phyloP scores from a whole-genome alignment of 2,113 vertebrate species.

The Campylomormyrus tamandua region DNA sequence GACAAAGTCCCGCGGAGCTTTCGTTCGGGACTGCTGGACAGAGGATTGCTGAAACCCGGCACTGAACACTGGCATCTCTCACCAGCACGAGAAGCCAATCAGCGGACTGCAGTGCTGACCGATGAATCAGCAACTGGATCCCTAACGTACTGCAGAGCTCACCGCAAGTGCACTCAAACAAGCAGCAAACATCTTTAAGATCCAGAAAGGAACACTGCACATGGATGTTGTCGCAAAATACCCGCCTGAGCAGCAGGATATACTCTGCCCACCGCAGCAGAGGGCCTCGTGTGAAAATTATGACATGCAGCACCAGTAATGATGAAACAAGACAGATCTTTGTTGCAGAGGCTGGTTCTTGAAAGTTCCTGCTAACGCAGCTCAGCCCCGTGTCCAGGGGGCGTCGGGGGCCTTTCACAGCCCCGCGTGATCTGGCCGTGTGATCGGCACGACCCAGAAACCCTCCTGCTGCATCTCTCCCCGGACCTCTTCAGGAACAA shows the following conservation, averaged over 20 bases:
- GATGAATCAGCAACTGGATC: neutral
- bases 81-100: neutral
- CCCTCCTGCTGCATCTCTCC: neutral
- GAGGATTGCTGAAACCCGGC: neutral
- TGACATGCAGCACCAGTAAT: neutral
- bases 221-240: neutral
- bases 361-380: neutral
- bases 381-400: neutral
- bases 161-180: neutral
- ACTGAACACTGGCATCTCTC: neutral
- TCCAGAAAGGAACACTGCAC: neutral
- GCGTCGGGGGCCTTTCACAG: neutral
- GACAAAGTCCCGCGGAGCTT: neutral
- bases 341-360: neutral
- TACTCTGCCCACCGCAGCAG: neutral
- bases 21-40: neutral
- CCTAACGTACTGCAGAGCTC: neutral
- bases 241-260: neutral
- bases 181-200: neutral
- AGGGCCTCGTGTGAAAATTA: neutral
- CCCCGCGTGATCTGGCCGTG: neutral
- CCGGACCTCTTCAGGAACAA: neutral
- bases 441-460: neutral
- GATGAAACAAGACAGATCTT: neutral
- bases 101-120: neutral